These are phyloP conservation scores for Drosophila melanosoma DNA, from an alignment of 2,888 invertebrate species.

Conservation along the genomic window DNA sequence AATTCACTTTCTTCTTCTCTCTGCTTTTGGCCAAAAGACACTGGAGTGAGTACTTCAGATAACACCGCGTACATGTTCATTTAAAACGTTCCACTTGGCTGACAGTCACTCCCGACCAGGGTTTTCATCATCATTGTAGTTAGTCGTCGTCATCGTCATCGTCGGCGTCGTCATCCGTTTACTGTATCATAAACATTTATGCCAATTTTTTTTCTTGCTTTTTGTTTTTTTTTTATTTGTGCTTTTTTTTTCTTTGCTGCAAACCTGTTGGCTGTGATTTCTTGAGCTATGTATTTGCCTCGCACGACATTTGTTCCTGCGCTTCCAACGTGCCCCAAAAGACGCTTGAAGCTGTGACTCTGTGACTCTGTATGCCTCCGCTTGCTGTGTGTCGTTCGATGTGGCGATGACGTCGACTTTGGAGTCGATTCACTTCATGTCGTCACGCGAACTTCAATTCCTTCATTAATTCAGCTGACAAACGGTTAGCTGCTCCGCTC, in stretches of 20 bases:
- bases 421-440: constrained; percentile 67
- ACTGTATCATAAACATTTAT: constrained; percentile 79
- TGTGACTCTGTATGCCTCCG: constrained; percentile 24
- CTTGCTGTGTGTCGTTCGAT: constrained; percentile 24
- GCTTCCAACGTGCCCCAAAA: constrained; percentile 54
- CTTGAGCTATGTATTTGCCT: constrained; percentile 69
- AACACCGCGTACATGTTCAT: constrained; percentile 18
- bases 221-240: constrained; percentile 24
- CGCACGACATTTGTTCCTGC: constrained; percentile 78
- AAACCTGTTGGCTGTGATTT: constrained; percentile 74
- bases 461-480: constrained; percentile 78
- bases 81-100: constrained; percentile 72
- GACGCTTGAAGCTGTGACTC: constrained; percentile 25
- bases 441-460: constrained; percentile 78
- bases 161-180: constrained; percentile 64
- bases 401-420: constrained; percentile 41
- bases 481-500: constrained; percentile 65
- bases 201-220: constrained; percentile 48
- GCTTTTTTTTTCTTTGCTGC: constrained; percentile 49
- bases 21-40: constrained; percentile 51
- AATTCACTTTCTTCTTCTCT: constrained; percentile 73
- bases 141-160: constrained; percentile 39
- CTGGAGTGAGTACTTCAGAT: constrained; percentile 40
- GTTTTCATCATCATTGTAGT: constrained; percentile 64
- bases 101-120: constrained; percentile 36